Percentiles rank a stretch among this genome's conserved stretches.
phyloP scores from a whole-genome alignment of 2,888 invertebrate species.

The Psylliodes chrysocephalus region DNA sequence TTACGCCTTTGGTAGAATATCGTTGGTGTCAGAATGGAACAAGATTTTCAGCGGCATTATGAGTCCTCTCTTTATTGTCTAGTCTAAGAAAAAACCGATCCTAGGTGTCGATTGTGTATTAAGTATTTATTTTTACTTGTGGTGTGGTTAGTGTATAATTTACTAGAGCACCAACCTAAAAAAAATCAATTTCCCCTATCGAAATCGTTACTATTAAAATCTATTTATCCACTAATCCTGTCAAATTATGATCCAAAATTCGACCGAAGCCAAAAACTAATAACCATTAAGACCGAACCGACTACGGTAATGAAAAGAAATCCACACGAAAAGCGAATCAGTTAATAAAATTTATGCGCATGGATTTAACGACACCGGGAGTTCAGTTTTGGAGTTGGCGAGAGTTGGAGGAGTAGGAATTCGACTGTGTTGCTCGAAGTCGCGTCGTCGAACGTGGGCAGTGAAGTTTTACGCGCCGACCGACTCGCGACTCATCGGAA shows the following conservation, averaged over 20 bases:
- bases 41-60: no score
- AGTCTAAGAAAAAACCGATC: no score
- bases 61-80: no score
- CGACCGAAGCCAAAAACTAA: constrained; percentile 10
- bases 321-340: constrained; percentile 18
- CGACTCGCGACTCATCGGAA: background rate
- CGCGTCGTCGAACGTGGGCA: constrained; percentile 8
- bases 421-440: background rate
- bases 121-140: no score
- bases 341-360: constrained; percentile 35
- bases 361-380: constrained; percentile 28
- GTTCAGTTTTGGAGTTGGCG: constrained; percentile 2
- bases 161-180: no score
- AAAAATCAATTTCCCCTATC: no score
- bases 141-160: no score
- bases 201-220: no score
- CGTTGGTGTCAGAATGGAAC: no score
- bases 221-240: no score
- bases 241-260: background rate
- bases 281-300: constrained; percentile 15
- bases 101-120: no score
- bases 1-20: no score
- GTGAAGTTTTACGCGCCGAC: constrained; percentile 20
- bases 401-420: constrained; percentile 31
- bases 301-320: constrained; percentile 17